Conservation (phyloP, 2,888 invertebrate species). For the Drosophila fungiperda region DNA sequence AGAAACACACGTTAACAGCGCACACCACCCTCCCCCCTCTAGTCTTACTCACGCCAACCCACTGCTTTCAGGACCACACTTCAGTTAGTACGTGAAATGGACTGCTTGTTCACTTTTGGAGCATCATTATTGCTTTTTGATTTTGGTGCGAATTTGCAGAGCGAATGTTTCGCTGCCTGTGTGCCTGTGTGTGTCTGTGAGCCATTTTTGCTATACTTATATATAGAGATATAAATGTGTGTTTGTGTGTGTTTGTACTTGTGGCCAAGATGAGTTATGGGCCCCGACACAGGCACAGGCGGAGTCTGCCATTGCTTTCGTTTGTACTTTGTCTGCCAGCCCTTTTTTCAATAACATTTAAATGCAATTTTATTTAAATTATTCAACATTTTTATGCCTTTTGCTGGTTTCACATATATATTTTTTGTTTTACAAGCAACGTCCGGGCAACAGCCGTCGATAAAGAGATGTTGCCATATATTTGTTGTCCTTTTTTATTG, state of each 20-base stretch:
- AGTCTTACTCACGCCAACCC: too few relatives aligned
- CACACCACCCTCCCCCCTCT: neutral
- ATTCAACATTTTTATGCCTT: conserved; percentile 73
- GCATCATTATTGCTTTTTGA: conserved; percentile 79
- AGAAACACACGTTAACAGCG: conserved; percentile 14
- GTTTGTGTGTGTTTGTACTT: conserved; percentile 5
- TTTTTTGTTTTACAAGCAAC: conserved; percentile 56
- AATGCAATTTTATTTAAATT: conserved; percentile 80
- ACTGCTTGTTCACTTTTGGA: conserved; percentile 64
- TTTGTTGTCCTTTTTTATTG: conserved; percentile 16
- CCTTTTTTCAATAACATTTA: conserved; percentile 64
- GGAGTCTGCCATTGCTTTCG: conserved; percentile 14
- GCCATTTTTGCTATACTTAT: neutral
- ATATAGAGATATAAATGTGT: conserved; percentile 4
- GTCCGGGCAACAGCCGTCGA: conserved; percentile 20
- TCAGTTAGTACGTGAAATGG: conserved; percentile 19
- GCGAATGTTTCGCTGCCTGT: conserved; percentile 20
- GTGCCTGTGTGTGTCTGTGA: neutral
- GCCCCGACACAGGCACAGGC: conserved; percentile 8
- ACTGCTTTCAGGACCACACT: neutral
- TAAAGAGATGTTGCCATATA: conserved; percentile 14
- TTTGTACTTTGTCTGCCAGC: conserved; percentile 14
- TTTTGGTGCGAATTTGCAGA: conserved; percentile 75
- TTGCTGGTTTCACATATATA: conserved; percentile 54
- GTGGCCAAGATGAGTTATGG: conserved; percentile 65